phyloP scores from a whole-genome alignment of 2,888 invertebrate species.

The Machimus rusticus region DNA sequence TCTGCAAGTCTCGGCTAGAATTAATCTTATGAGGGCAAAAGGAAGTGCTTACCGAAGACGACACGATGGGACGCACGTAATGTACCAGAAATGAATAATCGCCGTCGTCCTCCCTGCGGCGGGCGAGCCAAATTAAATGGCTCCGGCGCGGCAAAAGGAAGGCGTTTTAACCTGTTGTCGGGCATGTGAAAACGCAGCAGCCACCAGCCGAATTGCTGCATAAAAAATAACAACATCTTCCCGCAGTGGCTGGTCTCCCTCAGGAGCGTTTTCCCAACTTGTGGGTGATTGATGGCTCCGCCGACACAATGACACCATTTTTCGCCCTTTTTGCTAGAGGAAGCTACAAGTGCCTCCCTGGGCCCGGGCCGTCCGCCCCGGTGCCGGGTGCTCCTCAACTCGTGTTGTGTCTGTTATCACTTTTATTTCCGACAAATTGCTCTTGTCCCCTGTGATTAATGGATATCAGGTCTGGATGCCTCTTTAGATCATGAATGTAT shows the following conservation, averaged over 20 bases:
- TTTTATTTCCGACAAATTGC: slow-evolving; percentile 41
- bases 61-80: slow-evolving; percentile 8
- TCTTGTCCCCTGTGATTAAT: slow-evolving; percentile 38
- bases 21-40: slow-evolving; percentile 18
- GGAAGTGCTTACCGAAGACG: slow-evolving; percentile 21
- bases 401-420: slow-evolving; percentile 37
- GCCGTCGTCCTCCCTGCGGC: neutral
- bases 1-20: slow-evolving; percentile 21
- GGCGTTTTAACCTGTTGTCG: slow-evolving; percentile 14
- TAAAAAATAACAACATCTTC: slow-evolving; percentile 34
- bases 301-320: slow-evolving; percentile 39
- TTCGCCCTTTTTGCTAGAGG: slow-evolving; percentile 23
- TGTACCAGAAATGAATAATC: slow-evolving; percentile 31
- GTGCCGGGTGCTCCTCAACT: slow-evolving; percentile 17
- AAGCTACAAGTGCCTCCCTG: slow-evolving; percentile 36
- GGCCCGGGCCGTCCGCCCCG: neutral
- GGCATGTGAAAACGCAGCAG: slow-evolving; percentile 14
- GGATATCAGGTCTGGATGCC: slow-evolving; percentile 10
- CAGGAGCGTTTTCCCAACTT: slow-evolving; percentile 17
- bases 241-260: neutral
- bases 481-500: slow-evolving; percentile 27
- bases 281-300: slow-evolving; percentile 37
- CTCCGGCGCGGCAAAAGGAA: neutral
- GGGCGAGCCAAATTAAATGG: slow-evolving; percentile 3
- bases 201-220: slow-evolving; percentile 25